A percentile compares a stretch with the other conserved stretches of the same genome.
Conservation (phyloP, 2,797 vertebrate genomes). For the Enteromius thamalakanensis region DNA sequence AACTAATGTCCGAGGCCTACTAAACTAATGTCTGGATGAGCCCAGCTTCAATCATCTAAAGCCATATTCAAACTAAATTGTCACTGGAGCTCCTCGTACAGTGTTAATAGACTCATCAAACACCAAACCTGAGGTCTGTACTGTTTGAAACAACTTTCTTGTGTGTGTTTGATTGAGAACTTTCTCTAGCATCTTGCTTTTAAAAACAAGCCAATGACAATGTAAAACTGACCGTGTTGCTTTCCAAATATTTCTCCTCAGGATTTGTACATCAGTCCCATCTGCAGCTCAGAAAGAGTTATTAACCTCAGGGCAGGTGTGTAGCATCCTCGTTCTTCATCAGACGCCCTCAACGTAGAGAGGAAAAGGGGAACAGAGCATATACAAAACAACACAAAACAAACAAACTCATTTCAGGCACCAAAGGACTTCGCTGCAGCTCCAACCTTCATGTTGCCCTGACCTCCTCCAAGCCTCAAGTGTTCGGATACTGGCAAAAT, state of each 20-base stretch:
- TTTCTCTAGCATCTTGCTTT: background rate
- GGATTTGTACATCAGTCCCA: conserved; percentile 42
- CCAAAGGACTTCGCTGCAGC: conserved; percentile 64
- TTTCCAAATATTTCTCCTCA: conserved; percentile 27
- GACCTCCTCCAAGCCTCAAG: conserved; percentile 76
- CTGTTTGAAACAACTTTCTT: background rate
- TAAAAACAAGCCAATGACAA: conserved; percentile 3
- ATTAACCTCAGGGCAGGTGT: conserved; percentile 59
- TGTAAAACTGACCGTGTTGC: background rate
- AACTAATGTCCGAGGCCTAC: conserved; percentile 11
- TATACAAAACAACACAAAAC: conserved; percentile 65
- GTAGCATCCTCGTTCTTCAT: conserved; percentile 41
- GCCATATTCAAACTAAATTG: conserved; percentile 8
- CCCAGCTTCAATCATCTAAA: conserved; percentile 18
- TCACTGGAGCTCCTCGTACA: background rate
- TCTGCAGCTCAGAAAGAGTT: conserved; percentile 53
- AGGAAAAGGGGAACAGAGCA: conserved; percentile 32
- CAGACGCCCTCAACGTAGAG: conserved; percentile 30
- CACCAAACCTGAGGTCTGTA: background rate
- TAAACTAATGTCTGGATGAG: conserved; percentile 19
- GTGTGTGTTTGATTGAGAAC: background rate
- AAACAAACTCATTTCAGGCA: conserved; percentile 46
- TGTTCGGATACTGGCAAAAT: conserved; percentile 72
- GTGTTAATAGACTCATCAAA: background rate
- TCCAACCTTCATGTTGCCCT: conserved; percentile 68